Base-by-base conservation (phyloP, 1,140 invertebrate genomes). In the Reticulitermes speratus region DNA sequence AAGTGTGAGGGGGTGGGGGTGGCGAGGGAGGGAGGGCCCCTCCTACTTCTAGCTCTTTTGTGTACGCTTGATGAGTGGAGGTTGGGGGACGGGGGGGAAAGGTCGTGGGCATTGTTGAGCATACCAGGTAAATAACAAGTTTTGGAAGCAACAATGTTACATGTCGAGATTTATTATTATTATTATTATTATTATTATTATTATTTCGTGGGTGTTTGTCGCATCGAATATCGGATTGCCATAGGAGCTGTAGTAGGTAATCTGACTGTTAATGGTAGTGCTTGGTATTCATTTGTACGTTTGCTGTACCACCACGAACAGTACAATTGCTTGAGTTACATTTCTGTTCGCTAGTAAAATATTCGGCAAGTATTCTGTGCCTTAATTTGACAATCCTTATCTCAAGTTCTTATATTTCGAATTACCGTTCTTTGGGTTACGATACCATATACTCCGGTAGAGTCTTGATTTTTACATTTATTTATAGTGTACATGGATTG, bases 81-180 rank as follows among this genome's bases (percentile, higher is more conserved):
- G 59, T 5, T 12, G 59, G 21, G 59, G 25, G 65, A 16, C 25
- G 65, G 65, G 12, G 9, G 12, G 65, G 25, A 75, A 75, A 75
- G 65, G 65, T 75, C 65, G 65, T 30, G 65, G 65, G 65, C 65
- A 75, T 75, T 75, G 65, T 75, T 75, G 65, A 75, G n/a, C 65
- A 75, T 8, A 75, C 65, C 65, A 75, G 65, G 65, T 75, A 75
- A 75, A 75, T 75, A 75, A 30, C 65, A 30, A 75, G 25, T 75
- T 30, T 14, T 75, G 65, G n/a, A 75, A 30, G 65, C 65, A 75
- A 75, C 65, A 75, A 30, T 75, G 65, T 25, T 75, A 75, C 65
- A 75, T 75, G 65, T 75, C 65, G 65, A 75, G 65, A 75, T 75
- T 75, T 75, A 75, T 75, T 75, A 12, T 30, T 75, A n/a, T 55